These are phyloP conservation scores for Acanthurus leucopareius DNA, from an alignment of 2,797 vertebrate genomes.

Conservation along the genomic window DNA sequence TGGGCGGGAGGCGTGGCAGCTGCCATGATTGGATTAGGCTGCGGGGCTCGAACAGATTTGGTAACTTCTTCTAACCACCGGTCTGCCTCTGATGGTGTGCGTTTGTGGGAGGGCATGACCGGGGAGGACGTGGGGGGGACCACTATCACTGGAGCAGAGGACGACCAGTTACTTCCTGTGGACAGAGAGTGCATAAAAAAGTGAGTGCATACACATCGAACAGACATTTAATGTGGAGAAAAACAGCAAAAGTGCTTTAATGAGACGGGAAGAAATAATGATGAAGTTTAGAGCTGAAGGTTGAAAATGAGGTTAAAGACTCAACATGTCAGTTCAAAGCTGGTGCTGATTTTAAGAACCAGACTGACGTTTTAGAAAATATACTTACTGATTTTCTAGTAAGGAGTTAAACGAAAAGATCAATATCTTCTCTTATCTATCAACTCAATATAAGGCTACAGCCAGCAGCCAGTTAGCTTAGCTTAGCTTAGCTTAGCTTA, in stretches of 20 bases:
- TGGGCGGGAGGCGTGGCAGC: slow-evolving; percentile 54
- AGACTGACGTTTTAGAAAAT: background rate
- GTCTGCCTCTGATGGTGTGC: slow-evolving; percentile 97
- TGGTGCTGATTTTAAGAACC: background rate
- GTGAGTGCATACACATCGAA: background rate
- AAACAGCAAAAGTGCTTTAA: too few species aligned
- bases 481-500: background rate
- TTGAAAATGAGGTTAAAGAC: slow-evolving; percentile 1
- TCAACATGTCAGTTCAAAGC: background rate
- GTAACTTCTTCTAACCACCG: slow-evolving; percentile 98
- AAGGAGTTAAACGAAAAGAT: background rate
- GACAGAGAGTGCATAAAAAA: background rate
- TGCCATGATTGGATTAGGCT: slow-evolving; percentile 66
- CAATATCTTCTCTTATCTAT: background rate
- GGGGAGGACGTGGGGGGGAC: slow-evolving; percentile 78
- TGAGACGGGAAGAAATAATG: too few species aligned
- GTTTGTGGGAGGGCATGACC: slow-evolving; percentile 86
- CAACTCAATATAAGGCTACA: background rate
- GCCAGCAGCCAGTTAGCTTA: background rate
- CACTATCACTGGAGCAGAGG: slow-evolving; percentile 69
- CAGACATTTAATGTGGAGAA: too few species aligned
- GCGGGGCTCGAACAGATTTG: slow-evolving; percentile 91
- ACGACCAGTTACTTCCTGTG: slow-evolving; percentile 87
- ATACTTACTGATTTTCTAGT: background rate
- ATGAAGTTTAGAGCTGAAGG: too few species aligned